Evolutionary conservation across 1,140 invertebrate genomes (phyloP).

Genomic region (Microvelia longipes): DNA sequence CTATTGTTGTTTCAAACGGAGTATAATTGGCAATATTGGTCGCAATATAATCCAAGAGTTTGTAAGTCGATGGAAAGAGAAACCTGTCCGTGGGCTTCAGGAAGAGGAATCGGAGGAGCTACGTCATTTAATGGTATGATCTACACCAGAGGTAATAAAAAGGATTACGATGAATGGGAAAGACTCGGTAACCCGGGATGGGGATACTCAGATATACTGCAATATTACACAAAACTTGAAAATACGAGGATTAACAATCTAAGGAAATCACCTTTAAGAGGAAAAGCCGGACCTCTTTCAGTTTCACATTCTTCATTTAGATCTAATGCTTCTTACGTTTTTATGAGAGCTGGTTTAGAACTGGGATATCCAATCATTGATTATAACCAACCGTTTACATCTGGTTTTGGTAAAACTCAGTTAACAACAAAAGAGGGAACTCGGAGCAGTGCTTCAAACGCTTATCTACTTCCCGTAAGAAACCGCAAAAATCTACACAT

Average conservation of each 20-base stretch:
- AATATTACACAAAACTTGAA: constrained; percentile 44
- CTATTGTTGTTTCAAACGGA: constrained; percentile 34
- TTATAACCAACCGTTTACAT: constrained; percentile 35
- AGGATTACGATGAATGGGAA: constrained; percentile 52
- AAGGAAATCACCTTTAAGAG: constrained; percentile 34
- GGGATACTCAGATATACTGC: constrained; percentile 43
- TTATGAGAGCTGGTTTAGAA: constrained; percentile 42
- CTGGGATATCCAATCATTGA: constrained; percentile 34
- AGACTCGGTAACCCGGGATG: constrained; percentile 44
- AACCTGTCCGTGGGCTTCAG: constrained; percentile 38
- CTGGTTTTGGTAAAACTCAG: constrained; percentile 33
- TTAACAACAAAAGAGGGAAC: constrained; percentile 21
- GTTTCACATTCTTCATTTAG: constrained; percentile 36
- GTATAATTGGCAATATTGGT: constrained; percentile 51
- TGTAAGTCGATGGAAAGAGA: constrained; percentile 45
- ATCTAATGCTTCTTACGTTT: constrained; percentile 35
- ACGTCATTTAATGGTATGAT: constrained; percentile 55
- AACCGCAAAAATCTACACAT: constrained; percentile 47
- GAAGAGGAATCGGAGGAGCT: constrained; percentile 67
- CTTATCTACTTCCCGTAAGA: constrained; percentile 37
- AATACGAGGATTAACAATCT: constrained; percentile 30
- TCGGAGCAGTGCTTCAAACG: constrained; percentile 32
- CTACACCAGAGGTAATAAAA: constrained; percentile 45
- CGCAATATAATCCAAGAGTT: constrained; percentile 37
- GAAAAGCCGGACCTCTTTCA: constrained; percentile 40